phyloP scores from a whole-genome alignment of 2,888 invertebrate genomes.

The Caenorhabditis wallacei region DNA sequence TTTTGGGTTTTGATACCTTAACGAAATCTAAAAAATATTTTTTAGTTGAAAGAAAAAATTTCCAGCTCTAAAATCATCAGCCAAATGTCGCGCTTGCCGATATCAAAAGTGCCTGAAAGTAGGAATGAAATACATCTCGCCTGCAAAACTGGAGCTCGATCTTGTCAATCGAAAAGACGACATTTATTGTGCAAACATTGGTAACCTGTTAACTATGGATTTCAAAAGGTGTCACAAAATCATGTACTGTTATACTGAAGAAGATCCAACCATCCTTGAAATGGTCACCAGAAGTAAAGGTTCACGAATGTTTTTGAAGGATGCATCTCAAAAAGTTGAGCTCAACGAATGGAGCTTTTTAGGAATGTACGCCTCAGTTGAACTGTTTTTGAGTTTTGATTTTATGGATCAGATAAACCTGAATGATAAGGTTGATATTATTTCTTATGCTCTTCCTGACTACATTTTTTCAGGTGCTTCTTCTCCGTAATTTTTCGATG shows the following conservation, averaged over 20 bases:
- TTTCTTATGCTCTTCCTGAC: too few species aligned
- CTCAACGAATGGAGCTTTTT: constrained; percentile 35
- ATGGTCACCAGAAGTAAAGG: constrained; percentile 11
- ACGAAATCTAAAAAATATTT: too few species aligned
- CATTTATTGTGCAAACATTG: not conserved
- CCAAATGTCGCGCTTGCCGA: constrained; percentile 28
- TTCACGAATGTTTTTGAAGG: constrained; percentile 21
- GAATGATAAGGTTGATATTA: constrained; percentile 9
- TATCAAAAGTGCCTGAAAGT: constrained; percentile 22
- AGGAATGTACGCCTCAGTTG: constrained; percentile 18
- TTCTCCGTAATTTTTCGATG: constrained; percentile 16
- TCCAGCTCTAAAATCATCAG: not conserved
- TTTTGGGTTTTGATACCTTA: too few species aligned
- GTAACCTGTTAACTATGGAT: constrained; percentile 18
- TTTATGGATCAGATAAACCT: constrained; percentile 14
- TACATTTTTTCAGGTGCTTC: too few species aligned
- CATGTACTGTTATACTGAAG: constrained; percentile 30
- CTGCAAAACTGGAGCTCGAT: constrained; percentile 14
- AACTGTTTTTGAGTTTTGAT: constrained; percentile 35
- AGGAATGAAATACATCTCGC: constrained; percentile 37
- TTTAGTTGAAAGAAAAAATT: not conserved
- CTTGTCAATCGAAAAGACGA: not conserved
- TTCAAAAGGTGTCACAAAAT: constrained; percentile 37
- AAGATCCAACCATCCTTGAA: constrained; percentile 33
- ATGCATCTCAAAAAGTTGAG: not conserved